Base-by-base conservation (phyloP, 2,113 vertebrate genomes). In the Dipodomys ordii region DNA sequence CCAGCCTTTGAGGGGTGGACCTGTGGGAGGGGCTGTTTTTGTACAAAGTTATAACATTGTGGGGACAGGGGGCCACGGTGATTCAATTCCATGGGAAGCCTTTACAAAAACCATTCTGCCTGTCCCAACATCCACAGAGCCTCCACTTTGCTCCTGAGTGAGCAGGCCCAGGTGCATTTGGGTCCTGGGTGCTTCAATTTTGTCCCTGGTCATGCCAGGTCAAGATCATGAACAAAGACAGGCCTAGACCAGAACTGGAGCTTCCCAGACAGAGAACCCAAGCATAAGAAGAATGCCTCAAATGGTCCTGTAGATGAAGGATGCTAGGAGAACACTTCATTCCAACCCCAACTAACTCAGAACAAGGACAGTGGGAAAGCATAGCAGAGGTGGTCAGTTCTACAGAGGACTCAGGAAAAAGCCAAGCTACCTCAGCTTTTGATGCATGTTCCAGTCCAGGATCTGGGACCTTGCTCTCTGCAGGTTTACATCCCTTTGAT, bases 1-100 rank as follows among this genome's bases (percentile, higher is more conserved):
- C 44, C 69, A 82, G 46, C 60, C 39, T 90, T 30, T 0, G 65
- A 92, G 87, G 0, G 64, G 69, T 35, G 80, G 94, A 67, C 60
- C 0, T 1, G 57, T 39, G 82, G 86, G 94, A 90, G 90, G 94
- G 39, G 92, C 64, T 46, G 97, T 99, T 99, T 99, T 99, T 99
- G 99, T 99, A 97, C 53, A 95, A 98, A 95, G 90, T 9, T 98
- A 96, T 99, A 98, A 96, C 98, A 96, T 98, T 96, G 99, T 99
- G 99, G 98, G 99, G 98, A 98, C 98, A 98, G 98, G 97, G 98
- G 77, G 74, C 87, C 99, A 99, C 99, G 49, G 97, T 99, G 99
- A 98, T 99, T 98, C 97, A 98, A 93, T 95, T 69, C 92, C 32
- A 98, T 96, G 95, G 95, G 97, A 95, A 32, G 90, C 97, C 98